Percentiles rank a stretch among this genome's conserved stretches.
Evolutionary conservation across 2,113 vertebrate genomes (phyloP).

Genomic region (Nerophis lumbriciformis): DNA sequence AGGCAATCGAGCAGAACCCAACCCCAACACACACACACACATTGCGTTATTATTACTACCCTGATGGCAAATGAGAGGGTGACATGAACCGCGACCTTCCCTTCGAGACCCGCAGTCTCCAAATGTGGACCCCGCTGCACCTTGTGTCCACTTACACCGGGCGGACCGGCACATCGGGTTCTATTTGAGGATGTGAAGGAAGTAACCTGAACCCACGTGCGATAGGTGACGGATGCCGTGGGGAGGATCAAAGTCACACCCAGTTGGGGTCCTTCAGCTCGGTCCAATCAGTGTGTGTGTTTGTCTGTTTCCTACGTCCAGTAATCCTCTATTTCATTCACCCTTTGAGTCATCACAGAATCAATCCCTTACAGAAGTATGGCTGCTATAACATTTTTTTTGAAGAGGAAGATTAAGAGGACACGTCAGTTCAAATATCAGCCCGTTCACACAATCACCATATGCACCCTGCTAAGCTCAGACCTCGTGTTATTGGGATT

Average conservation of each 20-base stretch:
- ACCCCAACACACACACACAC: not conserved
- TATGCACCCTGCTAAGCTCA: slow-evolving; percentile 17
- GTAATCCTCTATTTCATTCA: slow-evolving; percentile 54
- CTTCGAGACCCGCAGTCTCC: slow-evolving; percentile 29
- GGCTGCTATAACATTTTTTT: slow-evolving; percentile 48
- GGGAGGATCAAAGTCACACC: slow-evolving; percentile 56
- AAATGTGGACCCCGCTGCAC: slow-evolving; percentile 38
- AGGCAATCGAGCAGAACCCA: slow-evolving; percentile 7
- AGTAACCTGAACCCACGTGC: slow-evolving; percentile 48
- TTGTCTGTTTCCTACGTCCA: slow-evolving; percentile 29
- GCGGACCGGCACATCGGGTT: slow-evolving; percentile 38
- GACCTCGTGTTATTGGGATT: slow-evolving; percentile 23
- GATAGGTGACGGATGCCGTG: slow-evolving; percentile 50
- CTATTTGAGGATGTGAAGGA: slow-evolving; percentile 45
- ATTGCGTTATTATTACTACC: slow-evolving; percentile 23
- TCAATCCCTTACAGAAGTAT: slow-evolving; percentile 36
- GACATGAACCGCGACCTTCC: slow-evolving; percentile 40
- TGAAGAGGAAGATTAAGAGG: slow-evolving; percentile 37
- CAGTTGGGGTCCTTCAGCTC: slow-evolving; percentile 31
- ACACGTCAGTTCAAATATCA: slow-evolving; percentile 30
- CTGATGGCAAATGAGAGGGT: slow-evolving; percentile 15
- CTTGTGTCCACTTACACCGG: slow-evolving; percentile 41
- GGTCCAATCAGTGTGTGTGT: slow-evolving; percentile 30
- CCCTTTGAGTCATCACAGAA: slow-evolving; percentile 51
- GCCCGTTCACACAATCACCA: slow-evolving; percentile 38